A percentile compares a stretch with the other conserved stretches of the same genome.
phyloP scores from a whole-genome alignment of 2,797 vertebrate genomes.

The Microctenopoma stevenorrisi region DNA sequence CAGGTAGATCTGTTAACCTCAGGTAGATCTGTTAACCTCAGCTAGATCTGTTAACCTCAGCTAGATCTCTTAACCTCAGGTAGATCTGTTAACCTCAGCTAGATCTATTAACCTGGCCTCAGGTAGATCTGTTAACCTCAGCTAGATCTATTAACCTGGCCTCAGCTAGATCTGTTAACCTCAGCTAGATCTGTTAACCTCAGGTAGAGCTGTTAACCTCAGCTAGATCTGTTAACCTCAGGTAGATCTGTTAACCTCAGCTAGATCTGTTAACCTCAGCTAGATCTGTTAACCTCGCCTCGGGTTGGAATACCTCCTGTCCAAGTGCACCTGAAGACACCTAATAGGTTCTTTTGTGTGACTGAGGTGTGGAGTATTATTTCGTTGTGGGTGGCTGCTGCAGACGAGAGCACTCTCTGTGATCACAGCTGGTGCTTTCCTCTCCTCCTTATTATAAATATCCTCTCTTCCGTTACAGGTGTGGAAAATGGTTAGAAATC shows the following conservation, averaged over 20 bases:
- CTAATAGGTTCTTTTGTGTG: conserved; percentile 42
- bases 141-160: conserved; percentile 31
- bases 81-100: no score
- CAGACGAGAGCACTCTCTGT: neutral
- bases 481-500: no score
- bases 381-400: conserved; percentile 15
- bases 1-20: no score
- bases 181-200: no score
- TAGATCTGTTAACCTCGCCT: neutral
- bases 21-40: no score
- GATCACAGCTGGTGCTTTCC: neutral
- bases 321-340: neutral
- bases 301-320: conserved; percentile 37
- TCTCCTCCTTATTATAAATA: neutral
- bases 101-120: no score
- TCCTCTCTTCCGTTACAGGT: neutral
- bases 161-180: no score
- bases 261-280: no score
- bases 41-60: no score
- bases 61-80: no score
- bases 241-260: conserved; percentile 17
- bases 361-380: conserved; percentile 6
- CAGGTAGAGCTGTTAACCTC: neutral
- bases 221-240: neutral
- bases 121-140: no score